These are phyloP conservation scores for Marmota monax DNA, from an alignment of 2,113 vertebrate species.

Conservation along the genomic window DNA sequence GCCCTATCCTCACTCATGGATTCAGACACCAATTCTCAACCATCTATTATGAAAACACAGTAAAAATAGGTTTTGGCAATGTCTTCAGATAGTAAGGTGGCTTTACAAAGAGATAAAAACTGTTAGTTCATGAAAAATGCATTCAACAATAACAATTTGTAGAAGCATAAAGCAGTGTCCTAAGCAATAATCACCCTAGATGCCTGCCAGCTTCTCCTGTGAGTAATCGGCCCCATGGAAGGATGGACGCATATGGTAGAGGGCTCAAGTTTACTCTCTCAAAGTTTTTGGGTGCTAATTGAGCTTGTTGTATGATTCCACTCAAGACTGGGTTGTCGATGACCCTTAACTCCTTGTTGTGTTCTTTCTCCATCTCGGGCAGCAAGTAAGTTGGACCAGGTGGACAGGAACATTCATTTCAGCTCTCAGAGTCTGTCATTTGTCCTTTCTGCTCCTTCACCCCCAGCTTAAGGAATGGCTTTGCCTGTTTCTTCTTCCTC, in stretches of 20 bases:
- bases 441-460: neutral
- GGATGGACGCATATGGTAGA: no score
- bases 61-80: neutral
- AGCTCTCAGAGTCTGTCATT: neutral
- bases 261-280: neutral
- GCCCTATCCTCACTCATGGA: neutral
- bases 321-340: neutral
- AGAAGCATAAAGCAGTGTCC: neutral
- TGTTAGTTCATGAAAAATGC: neutral
- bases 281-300: neutral
- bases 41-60: neutral
- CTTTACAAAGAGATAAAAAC: neutral
- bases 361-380: neutral
- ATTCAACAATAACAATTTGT: neutral
- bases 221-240: neutral
- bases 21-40: neutral
- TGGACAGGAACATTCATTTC: neutral
- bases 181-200: neutral
- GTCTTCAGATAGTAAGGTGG: neutral
- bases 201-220: neutral
- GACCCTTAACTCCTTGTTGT: neutral
- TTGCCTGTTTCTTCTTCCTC: neutral
- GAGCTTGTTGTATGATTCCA: neutral
- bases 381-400: neutral
- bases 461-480: neutral